Base-by-base conservation (phyloP, 2,113 vertebrate species). In the Castor canadensis region DNA sequence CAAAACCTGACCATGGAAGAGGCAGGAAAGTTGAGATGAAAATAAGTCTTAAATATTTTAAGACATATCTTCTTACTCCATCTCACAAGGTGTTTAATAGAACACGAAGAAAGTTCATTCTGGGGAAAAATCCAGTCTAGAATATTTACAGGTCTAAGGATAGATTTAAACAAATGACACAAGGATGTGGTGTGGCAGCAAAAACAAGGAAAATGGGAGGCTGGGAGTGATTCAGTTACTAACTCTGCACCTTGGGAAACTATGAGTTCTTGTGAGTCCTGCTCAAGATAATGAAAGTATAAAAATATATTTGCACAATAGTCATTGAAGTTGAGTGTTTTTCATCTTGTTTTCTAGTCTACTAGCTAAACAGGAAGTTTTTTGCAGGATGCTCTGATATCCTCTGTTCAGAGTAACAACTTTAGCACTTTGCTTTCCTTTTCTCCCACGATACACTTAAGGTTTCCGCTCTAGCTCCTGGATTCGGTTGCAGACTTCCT, bases 351-450 rank as follows among this genome's bases (percentile, higher is more conserved):
- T 98, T 98, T 98, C 97, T 98, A n/a, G 11, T 96, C 94, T 81
- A 60, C 88, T 96, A 95, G 97, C 98, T 98, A 94, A 98, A 98
- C 98, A 98, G 98, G 98, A 99, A 98, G 98, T 98, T 98, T 98
- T 98, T 96, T 24, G 97, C 98, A 98, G 98, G 98, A 99, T 98
- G 95, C 67, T 54, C 96, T 20, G 38, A 93, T 98, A 98, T 98
- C 98, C 98, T 98, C 97, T 98, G 97, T 97, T 96, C 84, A 89
- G 93, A 95, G 97, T 90, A 95, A 95, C 9, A 64, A 80, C 91
- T 79, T 97, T 97, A 98, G 98, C 98, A 22, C 98, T 98, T 96
- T 79, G 87, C 98, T 98, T 97, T 75, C 98, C 98, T 98, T 95
- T 92, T 98, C 98, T 98, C 98, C 98, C 98, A 98, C 95, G 85